Percentiles rank a stretch among this genome's conserved stretches.
These are phyloP conservation scores for Semotilus atromaculatus DNA, from an alignment of 2,797 vertebrate species.

Conservation along the genomic window DNA sequence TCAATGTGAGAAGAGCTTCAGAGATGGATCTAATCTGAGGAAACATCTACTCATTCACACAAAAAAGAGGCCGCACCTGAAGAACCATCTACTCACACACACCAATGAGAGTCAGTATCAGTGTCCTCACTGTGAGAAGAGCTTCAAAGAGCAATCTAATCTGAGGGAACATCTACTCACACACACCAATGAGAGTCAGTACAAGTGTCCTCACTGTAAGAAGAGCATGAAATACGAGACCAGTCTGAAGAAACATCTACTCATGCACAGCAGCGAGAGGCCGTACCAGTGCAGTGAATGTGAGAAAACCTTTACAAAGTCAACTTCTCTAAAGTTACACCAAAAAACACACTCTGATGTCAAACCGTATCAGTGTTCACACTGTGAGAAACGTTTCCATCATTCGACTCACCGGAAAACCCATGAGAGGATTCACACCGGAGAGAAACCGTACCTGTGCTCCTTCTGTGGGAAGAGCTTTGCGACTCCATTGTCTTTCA, in stretches of 20 bases:
- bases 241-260: constrained; percentile 10
- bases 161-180: constrained; percentile 10
- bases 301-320: constrained; percentile 13
- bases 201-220: background rate
- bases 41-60: constrained; percentile 31
- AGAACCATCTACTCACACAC: constrained; percentile 21
- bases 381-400: constrained; percentile 48
- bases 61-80: constrained; percentile 28
- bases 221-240: background rate
- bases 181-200: constrained; percentile 21
- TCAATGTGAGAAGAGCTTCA: constrained; percentile 34
- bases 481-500: constrained; percentile 17
- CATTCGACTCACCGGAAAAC: background rate
- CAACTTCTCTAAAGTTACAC: constrained; percentile 19
- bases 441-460: constrained; percentile 52
- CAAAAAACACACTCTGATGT: constrained; percentile 24
- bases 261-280: constrained; percentile 37
- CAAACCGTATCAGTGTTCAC: constrained; percentile 44
- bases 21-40: background rate
- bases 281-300: constrained; percentile 41
- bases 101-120: constrained; percentile 35
- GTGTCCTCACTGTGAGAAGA: constrained; percentile 39
- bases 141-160: background rate
- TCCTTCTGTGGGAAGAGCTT: constrained; percentile 50
- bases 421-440: constrained; percentile 53